Conservation (phyloP, 1,140 invertebrate species). For the Anagrus nilaparvatae region DNA sequence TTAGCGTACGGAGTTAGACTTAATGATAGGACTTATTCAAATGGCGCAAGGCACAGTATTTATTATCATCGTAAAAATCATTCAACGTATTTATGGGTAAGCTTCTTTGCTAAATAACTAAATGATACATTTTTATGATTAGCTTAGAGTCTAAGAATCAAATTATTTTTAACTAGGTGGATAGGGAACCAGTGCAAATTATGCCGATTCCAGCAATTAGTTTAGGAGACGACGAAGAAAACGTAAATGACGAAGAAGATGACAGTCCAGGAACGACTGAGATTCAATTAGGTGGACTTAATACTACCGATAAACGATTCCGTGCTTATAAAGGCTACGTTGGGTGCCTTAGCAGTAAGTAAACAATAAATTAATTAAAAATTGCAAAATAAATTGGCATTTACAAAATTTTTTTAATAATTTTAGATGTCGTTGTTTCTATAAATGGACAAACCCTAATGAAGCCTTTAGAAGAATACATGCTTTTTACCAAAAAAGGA, state of each 20-base stretch:
- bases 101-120: too few species aligned
- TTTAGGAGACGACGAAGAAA: constrained; percentile 45
- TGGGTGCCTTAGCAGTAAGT: constrained; percentile 80
- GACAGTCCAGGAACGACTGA: constrained; percentile 55
- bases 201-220: constrained; percentile 54
- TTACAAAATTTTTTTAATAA: constrained; percentile 3
- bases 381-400: background rate
- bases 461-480: constrained; percentile 80
- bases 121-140: too few species aligned
- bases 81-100: constrained; percentile 53
- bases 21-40: constrained; percentile 66
- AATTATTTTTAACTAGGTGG: constrained; percentile 57
- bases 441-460: constrained; percentile 63
- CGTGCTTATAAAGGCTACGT: constrained; percentile 75
- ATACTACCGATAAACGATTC: constrained; percentile 69
- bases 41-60: constrained; percentile 74
- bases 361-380: constrained; percentile 2
- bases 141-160: too few species aligned
- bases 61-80: constrained; percentile 68
- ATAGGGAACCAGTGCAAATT: constrained; percentile 61
- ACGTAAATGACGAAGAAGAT: constrained; percentile 23
- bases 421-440: constrained; percentile 67
- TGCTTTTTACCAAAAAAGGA: constrained; percentile 72
- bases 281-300: constrained; percentile 76
- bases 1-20: constrained; percentile 59